Evolutionary conservation across 2,888 invertebrate genomes (phyloP), one percentile per base, ranked within the genome.

Genomic region (Drosophila subquinaria): DNA sequence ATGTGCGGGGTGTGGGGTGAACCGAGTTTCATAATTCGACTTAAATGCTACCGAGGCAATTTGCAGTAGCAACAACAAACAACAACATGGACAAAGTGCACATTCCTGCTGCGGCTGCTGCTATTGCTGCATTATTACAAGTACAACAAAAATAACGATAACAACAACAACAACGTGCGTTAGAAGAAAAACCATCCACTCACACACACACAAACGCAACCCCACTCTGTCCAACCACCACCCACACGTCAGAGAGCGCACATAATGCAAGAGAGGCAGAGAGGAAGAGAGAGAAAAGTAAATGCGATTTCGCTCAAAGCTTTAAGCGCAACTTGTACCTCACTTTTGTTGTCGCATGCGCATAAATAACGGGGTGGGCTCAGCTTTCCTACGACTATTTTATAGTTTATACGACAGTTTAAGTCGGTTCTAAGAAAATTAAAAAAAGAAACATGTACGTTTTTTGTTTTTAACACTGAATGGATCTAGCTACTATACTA

Each of bases 21-120:
- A 47, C 67, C 63, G 60, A 72, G 81, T 81, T 84, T 89, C 88
- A 84, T 84, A 84, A 84, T 89, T 84, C 88, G 84, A 82, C 89
- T 89, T 84, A 84, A 84, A 89, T 80, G 85, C 88, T 88, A 82
- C 85, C 85, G 69, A 80, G 89, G 88, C 90, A 85, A 89, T 86
- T 88, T 88, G 67, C 85, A 82, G 88, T 73, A 69, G 73, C 69
- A 78, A 69, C 73, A 71, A 68, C 57, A 75, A 82, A 81, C 61
- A 82, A 81, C 61, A 82, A 82, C 71, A 73, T 61, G 69, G 77
- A 79, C 77, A 77, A 89, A 85, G 73, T 89, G 87, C 88, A 86
- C 83, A 86, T 86, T 89, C 76, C 79, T 69, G 66, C 64, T 60
- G 60, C 71, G 15, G 15, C 15, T 15, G 15, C 27, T 53, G 62